These are phyloP conservation scores for Anoura caudifer DNA, from an alignment of 2,113 vertebrate genomes.

Conservation along the genomic window DNA sequence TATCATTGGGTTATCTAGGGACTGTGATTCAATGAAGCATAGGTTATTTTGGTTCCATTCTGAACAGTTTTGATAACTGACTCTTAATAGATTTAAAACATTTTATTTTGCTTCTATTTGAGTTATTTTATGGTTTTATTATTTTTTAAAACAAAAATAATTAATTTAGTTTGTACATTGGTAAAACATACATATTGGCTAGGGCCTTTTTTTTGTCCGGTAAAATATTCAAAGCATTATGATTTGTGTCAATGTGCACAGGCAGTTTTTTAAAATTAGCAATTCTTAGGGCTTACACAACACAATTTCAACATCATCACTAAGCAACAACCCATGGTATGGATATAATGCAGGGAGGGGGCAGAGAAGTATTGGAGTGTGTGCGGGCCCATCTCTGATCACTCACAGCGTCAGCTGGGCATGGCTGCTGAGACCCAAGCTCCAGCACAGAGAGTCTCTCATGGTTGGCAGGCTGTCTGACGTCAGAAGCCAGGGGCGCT, in stretches of 20 bases:
- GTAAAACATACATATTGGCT: not conserved
- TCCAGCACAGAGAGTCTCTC: fast-evolving
- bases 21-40: not conserved
- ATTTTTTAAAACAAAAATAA: not conserved
- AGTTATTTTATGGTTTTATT: not conserved
- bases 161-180: not conserved
- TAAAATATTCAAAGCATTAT: not conserved
- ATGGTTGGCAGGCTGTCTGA: no score
- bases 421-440: not conserved
- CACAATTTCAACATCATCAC: not conserved
- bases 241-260: not conserved
- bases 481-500: not conserved
- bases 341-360: not conserved
- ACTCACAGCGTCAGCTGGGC: fast-evolving
- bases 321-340: fast-evolving
- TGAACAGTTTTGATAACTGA: not conserved
- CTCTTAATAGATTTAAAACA: not conserved
- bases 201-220: not conserved
- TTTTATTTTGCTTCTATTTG: not conserved
- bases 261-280: not conserved
- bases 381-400: not conserved
- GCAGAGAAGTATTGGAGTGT: not conserved
- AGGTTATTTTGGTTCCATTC: not conserved
- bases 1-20: not conserved
- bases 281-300: not conserved